Percentiles rank a stretch among this genome's conserved stretches.
Evolutionary conservation across 23 tunicate genomes (phyloP).

Genomic region (Ciona savignyi): DNA sequence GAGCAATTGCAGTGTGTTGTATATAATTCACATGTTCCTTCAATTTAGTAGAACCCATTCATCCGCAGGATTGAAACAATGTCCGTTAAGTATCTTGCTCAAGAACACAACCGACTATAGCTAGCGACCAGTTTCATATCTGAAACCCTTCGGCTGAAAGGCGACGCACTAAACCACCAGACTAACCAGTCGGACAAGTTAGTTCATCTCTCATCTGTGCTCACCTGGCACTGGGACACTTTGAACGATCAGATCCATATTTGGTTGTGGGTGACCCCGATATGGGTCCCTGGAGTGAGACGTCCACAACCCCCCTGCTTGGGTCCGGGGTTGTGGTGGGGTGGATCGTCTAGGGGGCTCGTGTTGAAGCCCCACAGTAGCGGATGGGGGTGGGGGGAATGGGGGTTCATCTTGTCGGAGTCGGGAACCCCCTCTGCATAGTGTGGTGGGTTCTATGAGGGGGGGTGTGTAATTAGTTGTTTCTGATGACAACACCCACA

Average conservation of each 20-base stretch:
- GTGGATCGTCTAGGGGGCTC: conserved; percentile 3
- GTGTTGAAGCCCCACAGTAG: conserved; percentile 4
- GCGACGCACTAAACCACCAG: too few species aligned
- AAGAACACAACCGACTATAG: neutral
- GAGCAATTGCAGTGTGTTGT: too few species aligned
- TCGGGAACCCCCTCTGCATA: neutral
- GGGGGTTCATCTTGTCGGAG: conserved; percentile 26
- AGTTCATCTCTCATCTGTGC: neutral
- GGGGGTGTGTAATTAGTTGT: neutral
- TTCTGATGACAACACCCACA: neutral
- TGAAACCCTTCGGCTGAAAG: too few species aligned
- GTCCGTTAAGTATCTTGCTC: neutral
- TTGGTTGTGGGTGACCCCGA: neutral
- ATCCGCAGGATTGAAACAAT: too few species aligned
- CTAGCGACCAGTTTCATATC: neutral
- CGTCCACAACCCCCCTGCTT: conserved; percentile 1
- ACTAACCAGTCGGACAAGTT: too few species aligned
- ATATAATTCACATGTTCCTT: too few species aligned
- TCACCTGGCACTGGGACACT: conserved; percentile 63
- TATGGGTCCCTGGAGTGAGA: neutral
- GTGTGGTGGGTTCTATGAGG: conserved; percentile 16
- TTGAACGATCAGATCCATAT: conserved; percentile 30
- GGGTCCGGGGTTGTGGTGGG: neutral
- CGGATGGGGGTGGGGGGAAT: conserved; percentile 35
- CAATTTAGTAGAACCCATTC: too few species aligned